Evolutionary conservation across 2,797 vertebrate genomes (phyloP), one percentile per base, ranked within the genome.

Genomic region (Pteropus rufus): DNA sequence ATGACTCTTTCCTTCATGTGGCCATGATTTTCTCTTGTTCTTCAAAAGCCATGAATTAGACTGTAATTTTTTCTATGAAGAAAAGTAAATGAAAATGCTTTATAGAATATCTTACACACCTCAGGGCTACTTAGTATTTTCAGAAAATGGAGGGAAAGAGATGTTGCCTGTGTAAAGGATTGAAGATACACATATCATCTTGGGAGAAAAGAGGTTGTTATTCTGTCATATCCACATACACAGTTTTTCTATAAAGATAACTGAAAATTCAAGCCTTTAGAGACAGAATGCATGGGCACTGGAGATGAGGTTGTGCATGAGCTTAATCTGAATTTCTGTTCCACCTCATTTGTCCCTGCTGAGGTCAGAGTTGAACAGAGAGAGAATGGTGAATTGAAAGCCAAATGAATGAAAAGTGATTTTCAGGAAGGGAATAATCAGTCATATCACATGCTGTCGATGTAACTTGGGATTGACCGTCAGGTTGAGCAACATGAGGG

Each of bases 41-140:
- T 86, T 94, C 34, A 79, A 64, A 81, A 93, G 24, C 10, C 29
- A 39, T 62, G 64, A 82, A 19, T 60, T 83, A 52, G 79, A 52
- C 46, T 12, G 14, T 95, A 36, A 44, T 29, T 41, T 91, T 70
- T 46, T 26, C 26, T 80, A 4, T 91, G 69, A 26, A 86, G 34
- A 60, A 62, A 65, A 65, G 31, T 10, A 79, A 89, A 58, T 34
- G 34, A 93, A 92, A 96, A 83, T 76, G 5, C 24, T 73, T 85
- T 46, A 24, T 1, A 83, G 65, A 34, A 26, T 94, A 76, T 89
- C 82, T 97, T 70, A 76, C 5, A 34, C 10, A 44, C 84, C 70
- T 94, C 93, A 89, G 69, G 77, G 75, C 41, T 94, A 89, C 89
- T 86, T 41, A 49, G 79, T 91, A 46, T 44, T 76, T 97, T 95